Conservation (phyloP, 2,888 invertebrate species). For the Cephus sareptanus region DNA sequence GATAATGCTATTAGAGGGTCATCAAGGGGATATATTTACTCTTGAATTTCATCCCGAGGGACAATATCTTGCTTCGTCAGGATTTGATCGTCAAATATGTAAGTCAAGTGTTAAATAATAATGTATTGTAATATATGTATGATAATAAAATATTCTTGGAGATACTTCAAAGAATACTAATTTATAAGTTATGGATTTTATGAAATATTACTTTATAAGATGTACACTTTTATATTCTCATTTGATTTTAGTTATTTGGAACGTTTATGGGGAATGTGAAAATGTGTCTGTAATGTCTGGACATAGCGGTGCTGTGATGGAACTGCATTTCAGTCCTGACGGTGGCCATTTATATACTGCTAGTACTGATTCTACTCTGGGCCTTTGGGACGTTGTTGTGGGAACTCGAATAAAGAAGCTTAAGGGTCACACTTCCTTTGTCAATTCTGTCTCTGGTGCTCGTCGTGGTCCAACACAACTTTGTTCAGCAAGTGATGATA, state of each 20-base stretch:
- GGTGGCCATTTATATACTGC: constrained; percentile 89
- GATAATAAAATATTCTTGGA: background rate
- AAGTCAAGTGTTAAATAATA: constrained; percentile 63
- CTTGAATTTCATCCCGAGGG: constrained; percentile 97
- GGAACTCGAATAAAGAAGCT: constrained; percentile 90
- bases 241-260: constrained; percentile 83
- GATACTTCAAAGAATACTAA: background rate
- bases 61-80: constrained; percentile 91
- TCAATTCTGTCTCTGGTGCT: constrained; percentile 79
- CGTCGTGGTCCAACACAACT: constrained; percentile 91
- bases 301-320: constrained; percentile 95
- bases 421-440: constrained; percentile 84
- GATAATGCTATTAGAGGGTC: constrained; percentile 96
- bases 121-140: background rate
- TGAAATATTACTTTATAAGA: background rate
- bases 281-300: constrained; percentile 94
- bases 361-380: constrained; percentile 94
- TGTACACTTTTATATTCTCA: background rate
- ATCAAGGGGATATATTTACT: constrained; percentile 95
- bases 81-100: constrained; percentile 96
- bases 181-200: background rate
- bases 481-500: constrained; percentile 96
- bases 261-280: constrained; percentile 97
- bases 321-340: constrained; percentile 88
- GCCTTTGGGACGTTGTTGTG: constrained; percentile 94